phyloP scores from a whole-genome alignment of 1,140 invertebrate species.

The Polypedilum vanderplanki region DNA sequence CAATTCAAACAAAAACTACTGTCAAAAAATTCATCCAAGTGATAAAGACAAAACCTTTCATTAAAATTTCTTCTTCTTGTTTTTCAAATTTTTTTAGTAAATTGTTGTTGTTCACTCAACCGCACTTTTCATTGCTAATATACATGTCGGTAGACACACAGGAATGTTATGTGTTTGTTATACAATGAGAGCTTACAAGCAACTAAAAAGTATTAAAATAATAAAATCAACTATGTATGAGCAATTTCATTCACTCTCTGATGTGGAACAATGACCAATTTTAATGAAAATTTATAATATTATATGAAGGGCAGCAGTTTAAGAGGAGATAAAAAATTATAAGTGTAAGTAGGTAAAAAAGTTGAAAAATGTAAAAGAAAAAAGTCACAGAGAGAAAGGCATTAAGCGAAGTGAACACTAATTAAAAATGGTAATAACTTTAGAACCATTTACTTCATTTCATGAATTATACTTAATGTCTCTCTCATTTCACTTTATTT shows the following conservation, averaged over 20 bases:
- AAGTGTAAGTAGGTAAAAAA: too few species aligned
- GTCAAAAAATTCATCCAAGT: too few species aligned
- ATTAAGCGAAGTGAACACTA: not conserved
- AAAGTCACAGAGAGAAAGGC: not conserved
- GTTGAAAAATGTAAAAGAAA: too few species aligned
- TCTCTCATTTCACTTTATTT: too few species aligned
- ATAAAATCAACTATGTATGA: not conserved
- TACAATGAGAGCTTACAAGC: too few species aligned
- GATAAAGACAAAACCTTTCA: too few species aligned
- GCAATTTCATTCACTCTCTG: not conserved
- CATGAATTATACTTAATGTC: too few species aligned
- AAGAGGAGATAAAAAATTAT: too few species aligned
- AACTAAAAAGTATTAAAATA: too few species aligned
- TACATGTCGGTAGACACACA: too few species aligned
- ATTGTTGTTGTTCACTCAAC: conserved; percentile 10
- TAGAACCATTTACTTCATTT: not conserved
- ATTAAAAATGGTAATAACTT: conserved; percentile 15
- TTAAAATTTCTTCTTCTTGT: not conserved
- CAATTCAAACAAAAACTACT: too few species aligned
- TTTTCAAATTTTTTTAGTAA: not conserved
- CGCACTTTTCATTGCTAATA: not conserved
- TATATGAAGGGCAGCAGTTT: not conserved
- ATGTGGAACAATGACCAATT: conserved; percentile 12
- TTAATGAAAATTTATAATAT: conserved; percentile 5
- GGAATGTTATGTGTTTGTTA: too few species aligned